These are phyloP conservation scores for Calameuta pallipes DNA, from an alignment of 2,888 invertebrate genomes.

Conservation along the genomic window DNA sequence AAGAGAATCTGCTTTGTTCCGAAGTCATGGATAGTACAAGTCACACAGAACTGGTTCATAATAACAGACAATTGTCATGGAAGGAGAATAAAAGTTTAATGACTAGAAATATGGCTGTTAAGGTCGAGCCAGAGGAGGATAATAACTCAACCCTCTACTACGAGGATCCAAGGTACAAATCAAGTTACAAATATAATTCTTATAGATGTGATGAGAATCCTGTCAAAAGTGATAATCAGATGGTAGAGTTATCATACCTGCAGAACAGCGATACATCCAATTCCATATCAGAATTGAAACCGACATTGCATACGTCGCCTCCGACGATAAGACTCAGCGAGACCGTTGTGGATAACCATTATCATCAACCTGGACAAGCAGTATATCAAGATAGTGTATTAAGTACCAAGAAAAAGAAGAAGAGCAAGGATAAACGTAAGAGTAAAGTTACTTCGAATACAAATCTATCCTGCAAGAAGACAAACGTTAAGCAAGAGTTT, in stretches of 20 bases:
- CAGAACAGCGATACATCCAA: neutral
- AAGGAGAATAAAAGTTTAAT: conserved; percentile 1
- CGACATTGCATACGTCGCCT: neutral
- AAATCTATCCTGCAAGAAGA: conserved; percentile 26
- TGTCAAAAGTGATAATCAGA: neutral
- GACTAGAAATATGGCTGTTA: conserved; percentile 20
- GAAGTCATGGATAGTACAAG: conserved; percentile 31
- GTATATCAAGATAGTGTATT: neutral
- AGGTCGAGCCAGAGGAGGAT: conserved; percentile 28
- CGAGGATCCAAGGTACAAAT: neutral
- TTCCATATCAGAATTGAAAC: conserved; percentile 13
- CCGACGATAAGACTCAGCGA: neutral
- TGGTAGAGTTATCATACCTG: neutral
- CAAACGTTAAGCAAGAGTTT: conserved; percentile 43
- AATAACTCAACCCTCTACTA: conserved; percentile 6
- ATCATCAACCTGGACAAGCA: neutral
- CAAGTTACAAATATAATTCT: neutral
- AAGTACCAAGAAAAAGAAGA: conserved; percentile 21
- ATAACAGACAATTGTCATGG: conserved; percentile 32
- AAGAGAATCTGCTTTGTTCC: conserved; percentile 19
- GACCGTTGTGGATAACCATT: neutral
- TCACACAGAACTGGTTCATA: conserved; percentile 26
- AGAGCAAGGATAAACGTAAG: conserved; percentile 35
- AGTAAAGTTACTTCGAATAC: conserved; percentile 24
- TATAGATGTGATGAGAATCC: neutral